Evolutionary conservation across 2,113 vertebrate species (phyloP).

Genomic region (Chaetura pelagica): DNA sequence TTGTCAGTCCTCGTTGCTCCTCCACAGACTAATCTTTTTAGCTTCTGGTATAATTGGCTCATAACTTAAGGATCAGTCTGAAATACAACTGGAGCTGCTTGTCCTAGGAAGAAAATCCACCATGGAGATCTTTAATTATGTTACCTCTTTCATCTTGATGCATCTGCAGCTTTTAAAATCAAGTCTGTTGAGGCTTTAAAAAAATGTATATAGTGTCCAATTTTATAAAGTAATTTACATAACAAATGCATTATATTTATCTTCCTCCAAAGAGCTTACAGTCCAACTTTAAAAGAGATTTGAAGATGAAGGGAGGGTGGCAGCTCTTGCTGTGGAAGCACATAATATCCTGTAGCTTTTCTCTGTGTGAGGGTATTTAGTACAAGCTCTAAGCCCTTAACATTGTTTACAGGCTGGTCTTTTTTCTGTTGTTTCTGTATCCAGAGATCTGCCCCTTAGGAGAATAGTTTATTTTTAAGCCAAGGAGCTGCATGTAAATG

Average conservation of each 20-base stretch:
- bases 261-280: not conserved
- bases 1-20: not conserved
- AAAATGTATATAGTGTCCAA: not conserved
- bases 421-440: not conserved
- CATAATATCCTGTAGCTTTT: not conserved
- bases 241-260: not conserved
- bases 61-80: not conserved
- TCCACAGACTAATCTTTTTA: not conserved
- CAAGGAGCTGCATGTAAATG: not conserved
- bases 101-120: not conserved
- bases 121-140: not conserved
- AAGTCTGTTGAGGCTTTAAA: not conserved
- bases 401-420: not conserved
- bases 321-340: not conserved
- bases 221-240: not conserved
- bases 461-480: not conserved
- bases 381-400: not conserved
- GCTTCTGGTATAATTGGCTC: not conserved
- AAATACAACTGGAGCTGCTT: not conserved
- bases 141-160: not conserved
- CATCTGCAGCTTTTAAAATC: not conserved
- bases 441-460: not conserved
- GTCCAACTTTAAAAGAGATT: not conserved
- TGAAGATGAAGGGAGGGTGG: not conserved
- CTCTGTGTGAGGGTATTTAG: not conserved